These are phyloP conservation scores for Taurulus bubalis DNA, from an alignment of 2,113 vertebrate genomes.

Conservation along the genomic window DNA sequence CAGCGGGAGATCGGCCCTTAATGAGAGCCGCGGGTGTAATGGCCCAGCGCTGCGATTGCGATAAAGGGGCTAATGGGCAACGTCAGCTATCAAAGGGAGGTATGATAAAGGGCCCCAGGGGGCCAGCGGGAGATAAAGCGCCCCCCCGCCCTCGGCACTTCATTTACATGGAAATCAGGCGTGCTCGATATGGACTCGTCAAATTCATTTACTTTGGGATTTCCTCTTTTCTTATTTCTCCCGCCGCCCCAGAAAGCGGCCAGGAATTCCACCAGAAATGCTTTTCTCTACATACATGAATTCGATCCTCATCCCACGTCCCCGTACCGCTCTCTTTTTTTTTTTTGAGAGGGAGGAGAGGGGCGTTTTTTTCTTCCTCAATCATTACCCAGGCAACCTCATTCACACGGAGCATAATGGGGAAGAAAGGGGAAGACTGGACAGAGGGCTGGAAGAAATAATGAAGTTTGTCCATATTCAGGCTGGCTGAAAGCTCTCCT, in stretches of 20 bases:
- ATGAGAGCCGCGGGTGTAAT: conserved; percentile 77
- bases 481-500: conserved; percentile 83
- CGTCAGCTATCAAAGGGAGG: conserved; percentile 81
- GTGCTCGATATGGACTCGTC: conserved; percentile 81
- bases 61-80: conserved; percentile 74
- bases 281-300: conserved; percentile 72
- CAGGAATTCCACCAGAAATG: conserved; percentile 68
- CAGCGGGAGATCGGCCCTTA: conserved; percentile 78
- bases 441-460: conserved; percentile 85
- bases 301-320: conserved; percentile 70
- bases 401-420: conserved; percentile 86
- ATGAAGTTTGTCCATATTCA: conserved; percentile 90
- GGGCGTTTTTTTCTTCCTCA: conserved; percentile 83
- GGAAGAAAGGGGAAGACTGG: conserved; percentile 85
- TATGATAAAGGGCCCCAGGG: conserved; percentile 71
- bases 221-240: conserved; percentile 71
- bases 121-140: conserved; percentile 64
- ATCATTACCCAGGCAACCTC: conserved; percentile 87
- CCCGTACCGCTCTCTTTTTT: conserved; percentile 58
- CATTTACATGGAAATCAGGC: conserved; percentile 85
- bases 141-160: conserved; percentile 47
- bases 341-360: conserved; percentile 71
- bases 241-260: conserved; percentile 59
- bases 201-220: conserved; percentile 84
- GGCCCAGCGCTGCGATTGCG: conserved; percentile 60